Evolutionary conservation across 2,888 invertebrate genomes (phyloP).

Genomic region (Stenodema calcarata): DNA sequence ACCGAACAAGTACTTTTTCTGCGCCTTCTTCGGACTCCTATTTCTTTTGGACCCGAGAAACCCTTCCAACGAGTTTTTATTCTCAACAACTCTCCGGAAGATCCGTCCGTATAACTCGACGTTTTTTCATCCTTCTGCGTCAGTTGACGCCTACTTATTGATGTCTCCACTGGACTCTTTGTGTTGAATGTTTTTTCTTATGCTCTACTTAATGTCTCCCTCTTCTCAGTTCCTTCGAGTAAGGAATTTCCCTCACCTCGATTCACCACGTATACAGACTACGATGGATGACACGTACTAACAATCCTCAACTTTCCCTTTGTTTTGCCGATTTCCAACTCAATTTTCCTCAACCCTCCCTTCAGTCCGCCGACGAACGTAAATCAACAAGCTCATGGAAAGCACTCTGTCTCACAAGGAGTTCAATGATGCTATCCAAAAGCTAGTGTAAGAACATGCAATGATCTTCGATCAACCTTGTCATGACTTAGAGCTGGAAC

Average conservation of each 20-base stretch:
- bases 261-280: neutral
- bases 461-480: too few relatives aligned
- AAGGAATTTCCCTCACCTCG: neutral
- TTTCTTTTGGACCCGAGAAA: neutral
- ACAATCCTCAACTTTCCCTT: neutral
- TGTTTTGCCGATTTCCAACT: neutral
- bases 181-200: constrained; percentile 1
- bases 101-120: neutral
- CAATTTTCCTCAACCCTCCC: too few relatives aligned
- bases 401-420: too few relatives aligned
- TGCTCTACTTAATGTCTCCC: neutral
- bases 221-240: neutral
- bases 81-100: neutral
- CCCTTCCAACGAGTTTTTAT: neutral
- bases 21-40: neutral
- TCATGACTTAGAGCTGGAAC: too few relatives aligned
- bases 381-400: too few relatives aligned
- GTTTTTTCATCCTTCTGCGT: neutral
- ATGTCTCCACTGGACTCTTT: neutral
- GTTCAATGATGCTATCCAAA: too few relatives aligned
- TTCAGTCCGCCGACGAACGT: too few relatives aligned
- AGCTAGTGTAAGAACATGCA: too few relatives aligned
- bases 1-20: neutral
- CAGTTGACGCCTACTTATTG: neutral
- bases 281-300: neutral